Evolutionary conservation across 2,797 vertebrate genomes (phyloP).

Genomic region (Smutsia gigantea): DNA sequence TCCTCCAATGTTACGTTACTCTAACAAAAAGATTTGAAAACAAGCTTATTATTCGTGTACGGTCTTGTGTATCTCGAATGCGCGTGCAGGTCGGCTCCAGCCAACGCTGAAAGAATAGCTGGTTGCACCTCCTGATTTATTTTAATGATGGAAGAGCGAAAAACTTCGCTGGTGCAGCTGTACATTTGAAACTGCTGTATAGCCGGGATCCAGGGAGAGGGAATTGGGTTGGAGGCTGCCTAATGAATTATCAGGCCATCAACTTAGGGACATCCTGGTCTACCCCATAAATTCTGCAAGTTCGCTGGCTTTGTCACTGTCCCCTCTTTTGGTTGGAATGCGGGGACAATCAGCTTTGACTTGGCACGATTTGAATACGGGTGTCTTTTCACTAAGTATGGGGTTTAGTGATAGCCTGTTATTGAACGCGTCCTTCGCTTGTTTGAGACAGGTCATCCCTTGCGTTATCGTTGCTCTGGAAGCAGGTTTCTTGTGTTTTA

Average conservation of each 20-base stretch:
- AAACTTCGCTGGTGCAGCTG: constrained; percentile 80
- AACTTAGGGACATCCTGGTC: constrained; percentile 65
- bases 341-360: constrained; percentile 40
- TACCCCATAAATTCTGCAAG: constrained; percentile 69
- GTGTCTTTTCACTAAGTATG: constrained; percentile 66
- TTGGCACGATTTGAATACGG: constrained; percentile 29
- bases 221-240: constrained; percentile 82
- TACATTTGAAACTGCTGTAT: constrained; percentile 70
- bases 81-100: constrained; percentile 10
- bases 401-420: constrained; percentile 56
- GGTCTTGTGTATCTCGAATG: neutral
- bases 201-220: constrained; percentile 79
- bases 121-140: constrained; percentile 79
- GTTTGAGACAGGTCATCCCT: constrained; percentile 71
- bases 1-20: constrained; percentile 64
- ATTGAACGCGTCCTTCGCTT: neutral
- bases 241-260: constrained; percentile 82
- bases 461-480: constrained; percentile 28
- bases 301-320: neutral
- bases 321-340: neutral
- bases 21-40: constrained; percentile 49
- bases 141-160: constrained; percentile 80
- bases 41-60: constrained; percentile 66
- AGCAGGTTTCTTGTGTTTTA: constrained; percentile 65
- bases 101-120: constrained; percentile 72